These are phyloP conservation scores for Carassius carassius DNA, from an alignment of 2,113 vertebrate species.

Conservation along the genomic window DNA sequence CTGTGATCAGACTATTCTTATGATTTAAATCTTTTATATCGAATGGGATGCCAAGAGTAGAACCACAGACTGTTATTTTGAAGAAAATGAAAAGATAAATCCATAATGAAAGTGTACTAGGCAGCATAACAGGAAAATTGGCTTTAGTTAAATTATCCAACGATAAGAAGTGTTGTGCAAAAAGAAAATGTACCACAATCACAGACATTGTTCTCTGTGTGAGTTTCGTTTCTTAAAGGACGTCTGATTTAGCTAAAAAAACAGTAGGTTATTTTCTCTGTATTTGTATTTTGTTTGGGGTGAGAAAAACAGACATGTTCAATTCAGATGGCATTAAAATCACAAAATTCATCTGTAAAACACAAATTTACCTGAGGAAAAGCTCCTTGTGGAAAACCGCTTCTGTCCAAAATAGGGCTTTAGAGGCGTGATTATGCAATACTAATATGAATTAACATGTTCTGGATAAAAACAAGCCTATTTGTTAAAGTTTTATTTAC, in stretches of 20 bases:
- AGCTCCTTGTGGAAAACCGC: background rate
- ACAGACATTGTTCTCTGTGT: background rate
- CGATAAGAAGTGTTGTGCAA: background rate
- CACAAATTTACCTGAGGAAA: background rate
- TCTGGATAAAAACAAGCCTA: constrained; percentile 4
- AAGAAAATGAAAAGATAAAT: background rate
- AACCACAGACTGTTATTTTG: background rate
- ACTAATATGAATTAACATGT: constrained; percentile 1
- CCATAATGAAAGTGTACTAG: background rate
- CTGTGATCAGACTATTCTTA: too few relatives aligned
- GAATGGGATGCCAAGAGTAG: background rate
- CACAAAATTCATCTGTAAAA: background rate
- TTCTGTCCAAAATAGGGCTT: background rate
- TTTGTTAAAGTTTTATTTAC: constrained; percentile 19
- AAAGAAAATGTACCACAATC: constrained; percentile 2
- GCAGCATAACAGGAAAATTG: background rate
- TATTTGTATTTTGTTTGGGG: background rate
- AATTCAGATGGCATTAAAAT: background rate
- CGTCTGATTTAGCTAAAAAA: background rate
- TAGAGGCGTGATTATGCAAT: background rate
- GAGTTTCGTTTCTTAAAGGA: constrained; percentile 3
- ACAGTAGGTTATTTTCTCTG: background rate
- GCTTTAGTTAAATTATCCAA: background rate
- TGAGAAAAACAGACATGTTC: background rate
- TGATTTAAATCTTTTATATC: background rate